A percentile compares a stretch with the other conserved stretches of the same genome.
Conservation (phyloP, 2,797 vertebrate genomes). For the Phaenicophaeus curvirostris region DNA sequence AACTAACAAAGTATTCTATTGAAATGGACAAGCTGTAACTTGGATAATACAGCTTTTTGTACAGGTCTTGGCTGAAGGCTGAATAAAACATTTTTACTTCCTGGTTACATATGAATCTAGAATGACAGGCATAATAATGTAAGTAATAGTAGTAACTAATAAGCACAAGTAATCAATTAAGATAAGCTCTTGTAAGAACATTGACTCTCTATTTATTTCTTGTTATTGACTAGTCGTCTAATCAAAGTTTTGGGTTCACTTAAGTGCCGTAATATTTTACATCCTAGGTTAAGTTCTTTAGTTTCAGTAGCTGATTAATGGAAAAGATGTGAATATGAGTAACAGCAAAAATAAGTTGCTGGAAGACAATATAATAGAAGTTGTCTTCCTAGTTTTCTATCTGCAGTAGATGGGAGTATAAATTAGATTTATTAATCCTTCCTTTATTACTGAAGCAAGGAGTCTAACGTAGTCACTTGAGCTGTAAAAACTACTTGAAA, state of each 20-base stretch:
- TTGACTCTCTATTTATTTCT: background rate
- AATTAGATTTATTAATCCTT: background rate
- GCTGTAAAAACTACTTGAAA: background rate
- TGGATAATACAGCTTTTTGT: background rate
- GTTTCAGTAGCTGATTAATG: background rate
- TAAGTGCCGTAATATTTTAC: background rate
- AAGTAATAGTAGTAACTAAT: background rate
- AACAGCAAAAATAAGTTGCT: background rate
- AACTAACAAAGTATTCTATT: background rate
- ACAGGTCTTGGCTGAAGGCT: background rate
- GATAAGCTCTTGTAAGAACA: background rate
- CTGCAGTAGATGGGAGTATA: background rate
- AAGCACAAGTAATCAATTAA: background rate
- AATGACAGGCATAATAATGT: background rate
- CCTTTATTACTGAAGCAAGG: background rate
- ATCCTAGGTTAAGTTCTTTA: background rate
- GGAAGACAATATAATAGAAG: background rate
- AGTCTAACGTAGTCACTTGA: background rate
- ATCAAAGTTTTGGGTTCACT: background rate
- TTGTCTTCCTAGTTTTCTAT: background rate
- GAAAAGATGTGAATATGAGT: background rate
- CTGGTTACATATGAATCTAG: background rate
- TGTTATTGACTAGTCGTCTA: background rate
- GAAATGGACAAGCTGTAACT: background rate
- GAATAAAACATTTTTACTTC: background rate